These are phyloP conservation scores for Zaprionus vittiger DNA, from an alignment of 1,140 invertebrate genomes.

Conservation along the genomic window DNA sequence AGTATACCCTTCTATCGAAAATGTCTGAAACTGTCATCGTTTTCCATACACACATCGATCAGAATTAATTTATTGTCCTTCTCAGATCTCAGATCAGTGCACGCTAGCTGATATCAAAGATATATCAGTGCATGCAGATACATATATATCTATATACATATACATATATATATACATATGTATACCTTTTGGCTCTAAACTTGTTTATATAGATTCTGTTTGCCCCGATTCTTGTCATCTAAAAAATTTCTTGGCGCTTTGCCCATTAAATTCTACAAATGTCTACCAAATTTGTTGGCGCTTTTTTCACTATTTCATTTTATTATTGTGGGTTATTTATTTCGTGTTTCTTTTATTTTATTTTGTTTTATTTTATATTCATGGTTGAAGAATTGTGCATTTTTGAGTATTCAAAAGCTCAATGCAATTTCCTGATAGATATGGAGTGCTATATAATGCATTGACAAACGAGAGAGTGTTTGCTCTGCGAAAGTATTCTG, in stretches of 20 bases:
- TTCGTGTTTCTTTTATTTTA: conserved; percentile 7
- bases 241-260: conserved; percentile 55
- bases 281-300: conserved; percentile 38
- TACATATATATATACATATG: conserved; percentile 4
- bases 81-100: background rate
- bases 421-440: conserved; percentile 59
- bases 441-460: conserved; percentile 13
- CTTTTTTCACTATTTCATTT: background rate
- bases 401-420: conserved; percentile 39
- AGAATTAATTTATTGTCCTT: background rate
- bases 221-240: conserved; percentile 56
- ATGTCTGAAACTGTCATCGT: background rate
- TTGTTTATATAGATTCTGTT: conserved; percentile 12
- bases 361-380: conserved; percentile 19
- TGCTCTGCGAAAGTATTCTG: background rate
- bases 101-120: background rate
- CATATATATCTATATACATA: conserved; percentile 2
- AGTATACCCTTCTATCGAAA: conserved; percentile 17
- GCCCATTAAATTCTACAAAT: conserved; percentile 45
- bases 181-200: conserved; percentile 6
- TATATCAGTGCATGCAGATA: conserved; percentile 8
- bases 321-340: conserved; percentile 30
- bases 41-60: background rate
- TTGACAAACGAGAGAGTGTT: too few relatives aligned
- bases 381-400: conserved; percentile 31